phyloP scores from a whole-genome alignment of 2,888 invertebrate species.

The Laspeyria flexula region DNA sequence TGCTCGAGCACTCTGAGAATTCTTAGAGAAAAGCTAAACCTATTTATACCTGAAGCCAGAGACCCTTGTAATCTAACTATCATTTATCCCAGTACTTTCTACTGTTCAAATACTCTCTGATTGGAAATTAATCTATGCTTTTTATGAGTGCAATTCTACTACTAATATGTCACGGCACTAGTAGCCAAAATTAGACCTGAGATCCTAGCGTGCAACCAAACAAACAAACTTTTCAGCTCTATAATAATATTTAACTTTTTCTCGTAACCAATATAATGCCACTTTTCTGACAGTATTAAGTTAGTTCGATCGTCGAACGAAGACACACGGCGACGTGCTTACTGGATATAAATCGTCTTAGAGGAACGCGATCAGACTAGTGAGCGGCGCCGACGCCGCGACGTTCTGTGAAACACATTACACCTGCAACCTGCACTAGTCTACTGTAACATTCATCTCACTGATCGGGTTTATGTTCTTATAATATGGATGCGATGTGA shows the following conservation, averaged over 20 bases:
- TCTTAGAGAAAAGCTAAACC: slow-evolving; percentile 10
- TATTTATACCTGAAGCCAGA: slow-evolving; percentile 2
- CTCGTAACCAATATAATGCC: not conserved
- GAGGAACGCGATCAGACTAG: not conserved
- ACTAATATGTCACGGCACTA: too few species aligned
- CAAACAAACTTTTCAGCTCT: too few species aligned
- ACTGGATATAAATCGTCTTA: slow-evolving; percentile 10
- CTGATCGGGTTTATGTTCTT: too few species aligned
- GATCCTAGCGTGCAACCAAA: too few species aligned
- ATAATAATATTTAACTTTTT: too few species aligned
- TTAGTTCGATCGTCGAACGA: not conserved
- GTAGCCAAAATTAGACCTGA: too few species aligned
- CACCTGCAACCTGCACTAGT: not conserved
- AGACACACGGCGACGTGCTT: slow-evolving; percentile 12
- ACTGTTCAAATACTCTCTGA: not conserved
- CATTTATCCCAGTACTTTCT: not conserved
- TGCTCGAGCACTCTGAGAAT: slow-evolving; percentile 12
- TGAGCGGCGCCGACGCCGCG: not conserved
- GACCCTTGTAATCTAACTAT: not conserved
- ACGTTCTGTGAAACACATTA: slow-evolving; percentile 1
- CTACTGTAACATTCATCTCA: not conserved
- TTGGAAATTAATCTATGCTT: too few species aligned
- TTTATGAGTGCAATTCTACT: too few species aligned
- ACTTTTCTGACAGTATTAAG: not conserved
- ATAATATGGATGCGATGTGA: too few species aligned